These are phyloP conservation scores for Pleuronectes platessa DNA, from an alignment of 2,113 vertebrate species.

Conservation along the genomic window DNA sequence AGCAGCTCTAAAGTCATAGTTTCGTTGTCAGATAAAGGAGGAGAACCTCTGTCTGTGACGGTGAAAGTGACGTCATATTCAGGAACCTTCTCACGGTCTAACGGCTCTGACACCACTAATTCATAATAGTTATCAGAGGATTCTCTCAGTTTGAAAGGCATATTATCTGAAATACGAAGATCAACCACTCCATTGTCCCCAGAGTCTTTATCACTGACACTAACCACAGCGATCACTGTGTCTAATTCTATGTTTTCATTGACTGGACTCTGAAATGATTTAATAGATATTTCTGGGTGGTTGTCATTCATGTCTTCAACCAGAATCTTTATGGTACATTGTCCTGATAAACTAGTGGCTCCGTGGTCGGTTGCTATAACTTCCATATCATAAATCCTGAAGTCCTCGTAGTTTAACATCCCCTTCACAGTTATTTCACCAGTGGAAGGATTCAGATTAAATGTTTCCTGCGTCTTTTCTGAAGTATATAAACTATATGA, in stretches of 20 bases:
- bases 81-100: slow-evolving; percentile 76
- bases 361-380: slow-evolving; percentile 69
- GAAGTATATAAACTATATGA: slow-evolving; percentile 77
- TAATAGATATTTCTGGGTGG: slow-evolving; percentile 81
- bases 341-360: slow-evolving; percentile 57
- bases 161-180: slow-evolving; percentile 61
- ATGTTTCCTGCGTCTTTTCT: slow-evolving; percentile 66
- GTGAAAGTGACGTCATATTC: slow-evolving; percentile 79
- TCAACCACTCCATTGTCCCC: slow-evolving; percentile 76
- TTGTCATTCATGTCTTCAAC: slow-evolving; percentile 82
- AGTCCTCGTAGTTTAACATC: slow-evolving; percentile 81
- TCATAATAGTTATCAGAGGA: slow-evolving; percentile 80
- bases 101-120: slow-evolving; percentile 71
- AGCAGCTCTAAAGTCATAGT: slow-evolving; percentile 77
- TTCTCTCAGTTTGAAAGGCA: slow-evolving; percentile 74
- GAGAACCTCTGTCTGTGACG: slow-evolving; percentile 76
- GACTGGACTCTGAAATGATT: slow-evolving; percentile 80
- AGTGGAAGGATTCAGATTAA: slow-evolving; percentile 75
- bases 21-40: slow-evolving; percentile 78
- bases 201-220: slow-evolving; percentile 78
- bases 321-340: slow-evolving; percentile 77
- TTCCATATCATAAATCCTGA: slow-evolving; percentile 73
- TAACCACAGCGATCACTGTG: slow-evolving; percentile 79
- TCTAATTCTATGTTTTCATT: slow-evolving; percentile 66
- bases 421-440: slow-evolving; percentile 80